phyloP scores from a whole-genome alignment of 2,797 vertebrate genomes.

The Echiichthys vipera region DNA sequence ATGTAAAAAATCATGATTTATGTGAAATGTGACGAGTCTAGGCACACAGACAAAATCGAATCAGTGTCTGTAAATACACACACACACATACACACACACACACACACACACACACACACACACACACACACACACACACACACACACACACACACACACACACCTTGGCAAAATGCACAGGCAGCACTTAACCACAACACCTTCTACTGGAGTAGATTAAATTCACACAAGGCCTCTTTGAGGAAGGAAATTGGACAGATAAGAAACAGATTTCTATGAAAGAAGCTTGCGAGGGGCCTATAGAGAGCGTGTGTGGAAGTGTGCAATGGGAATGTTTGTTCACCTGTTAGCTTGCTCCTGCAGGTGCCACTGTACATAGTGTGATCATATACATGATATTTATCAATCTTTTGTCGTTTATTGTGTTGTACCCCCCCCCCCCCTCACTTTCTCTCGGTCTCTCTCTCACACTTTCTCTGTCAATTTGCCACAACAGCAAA shows the following conservation, averaged over 20 bases:
- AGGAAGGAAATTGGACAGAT: slow-evolving; percentile 93
- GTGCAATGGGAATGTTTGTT: slow-evolving; percentile 63
- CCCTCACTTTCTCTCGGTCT: slow-evolving; percentile 52
- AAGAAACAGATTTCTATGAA: slow-evolving; percentile 85
- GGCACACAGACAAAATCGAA: slow-evolving; percentile 46
- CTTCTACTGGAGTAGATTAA: slow-evolving; percentile 87
- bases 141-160: slow-evolving; percentile 34
- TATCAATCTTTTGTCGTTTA: slow-evolving; percentile 55
- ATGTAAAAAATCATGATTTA: slow-evolving; percentile 52
- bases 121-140: slow-evolving; percentile 16
- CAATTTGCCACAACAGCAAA: slow-evolving; percentile 93
- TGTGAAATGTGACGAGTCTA: slow-evolving; percentile 36
- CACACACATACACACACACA: slow-evolving; percentile 21
- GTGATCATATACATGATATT: slow-evolving; percentile 48
- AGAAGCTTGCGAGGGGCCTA: slow-evolving; percentile 52
- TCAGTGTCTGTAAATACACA: slow-evolving; percentile 35
- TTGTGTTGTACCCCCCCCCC: slow-evolving; percentile 39
- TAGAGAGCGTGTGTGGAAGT: slow-evolving; percentile 49
- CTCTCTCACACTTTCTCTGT: slow-evolving; percentile 69
- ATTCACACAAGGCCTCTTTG: slow-evolving; percentile 86
- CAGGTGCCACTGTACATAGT: slow-evolving; percentile 33
- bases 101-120: slow-evolving; percentile 33
- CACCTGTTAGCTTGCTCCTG: slow-evolving; percentile 52
- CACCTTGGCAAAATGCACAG: slow-evolving; percentile 68
- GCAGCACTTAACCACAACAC: slow-evolving; percentile 74